Conservation (phyloP, 2,888 invertebrate genomes). For the Aleiodes testaceus region DNA sequence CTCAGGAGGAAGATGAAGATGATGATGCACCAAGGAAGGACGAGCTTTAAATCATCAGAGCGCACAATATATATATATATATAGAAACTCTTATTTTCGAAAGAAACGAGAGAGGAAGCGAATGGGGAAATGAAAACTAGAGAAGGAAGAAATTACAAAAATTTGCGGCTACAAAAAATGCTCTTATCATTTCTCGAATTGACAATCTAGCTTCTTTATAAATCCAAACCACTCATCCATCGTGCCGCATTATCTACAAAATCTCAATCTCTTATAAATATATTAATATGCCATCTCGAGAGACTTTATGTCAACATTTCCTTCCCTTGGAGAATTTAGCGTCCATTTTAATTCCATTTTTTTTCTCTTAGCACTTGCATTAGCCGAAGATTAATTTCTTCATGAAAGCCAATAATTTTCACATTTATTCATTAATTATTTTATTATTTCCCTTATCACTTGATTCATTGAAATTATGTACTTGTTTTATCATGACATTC, state of each 20-base stretch:
- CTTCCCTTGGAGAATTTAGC: constrained; percentile 3
- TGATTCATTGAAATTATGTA: background rate
- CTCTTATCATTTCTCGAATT: constrained; percentile 6
- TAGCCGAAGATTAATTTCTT: no score
- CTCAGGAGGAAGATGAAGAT: constrained; percentile 81
- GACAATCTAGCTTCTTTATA: constrained; percentile 9
- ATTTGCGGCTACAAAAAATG: background rate
- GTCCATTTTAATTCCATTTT: constrained; percentile 3
- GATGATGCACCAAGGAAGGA: constrained; percentile 84
- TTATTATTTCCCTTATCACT: background rate
- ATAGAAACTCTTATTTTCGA: constrained; percentile 23
- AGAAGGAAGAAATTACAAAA: background rate
- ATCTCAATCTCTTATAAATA: background rate
- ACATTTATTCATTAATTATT: background rate
- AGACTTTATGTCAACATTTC: background rate
- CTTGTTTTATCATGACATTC: no score
- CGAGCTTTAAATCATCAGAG: constrained; percentile 79
- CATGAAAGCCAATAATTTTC: no score
- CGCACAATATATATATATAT: constrained; percentile 47
- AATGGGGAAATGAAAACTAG: constrained; percentile 35
- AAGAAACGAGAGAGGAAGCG: background rate
- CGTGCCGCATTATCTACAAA: constrained; percentile 9
- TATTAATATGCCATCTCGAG: background rate
- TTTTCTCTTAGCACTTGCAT: no score
- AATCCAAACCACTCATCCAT: background rate